phyloP scores from a whole-genome alignment of 2,113 vertebrate species.

The Falco punctatus region DNA sequence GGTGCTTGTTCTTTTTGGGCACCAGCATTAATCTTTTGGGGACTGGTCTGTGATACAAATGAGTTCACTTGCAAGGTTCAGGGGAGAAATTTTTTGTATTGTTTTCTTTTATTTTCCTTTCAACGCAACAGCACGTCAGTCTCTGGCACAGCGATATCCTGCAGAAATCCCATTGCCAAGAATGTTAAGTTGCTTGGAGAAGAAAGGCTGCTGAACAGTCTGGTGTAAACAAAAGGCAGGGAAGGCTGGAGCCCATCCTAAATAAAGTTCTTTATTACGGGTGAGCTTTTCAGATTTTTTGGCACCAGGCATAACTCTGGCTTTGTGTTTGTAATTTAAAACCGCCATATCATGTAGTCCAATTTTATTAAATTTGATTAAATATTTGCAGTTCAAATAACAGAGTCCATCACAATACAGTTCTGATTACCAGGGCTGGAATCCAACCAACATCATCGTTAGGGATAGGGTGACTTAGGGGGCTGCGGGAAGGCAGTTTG shows the following conservation, averaged over 20 bases:
- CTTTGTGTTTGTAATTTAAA: slow-evolving; percentile 53
- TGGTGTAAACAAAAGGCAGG: slow-evolving; percentile 65
- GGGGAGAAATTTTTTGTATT: not conserved
- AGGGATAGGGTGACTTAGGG: not conserved
- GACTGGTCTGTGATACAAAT: not conserved
- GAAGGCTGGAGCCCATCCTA: slow-evolving; percentile 59
- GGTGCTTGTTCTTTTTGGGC: not conserved
- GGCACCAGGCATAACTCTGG: slow-evolving; percentile 6
- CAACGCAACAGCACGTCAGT: not conserved
- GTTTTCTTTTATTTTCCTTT: slow-evolving; percentile 46
- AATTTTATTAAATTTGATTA: slow-evolving; percentile 54
- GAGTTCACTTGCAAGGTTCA: not conserved
- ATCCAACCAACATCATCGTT: not conserved
- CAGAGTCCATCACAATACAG: not conserved
- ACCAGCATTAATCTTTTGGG: not conserved
- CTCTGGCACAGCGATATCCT: slow-evolving; percentile 26
- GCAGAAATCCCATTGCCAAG: slow-evolving; percentile 50
- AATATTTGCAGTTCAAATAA: slow-evolving; percentile 36
- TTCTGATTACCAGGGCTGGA: slow-evolving; percentile 23
- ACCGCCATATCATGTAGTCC: not conserved
- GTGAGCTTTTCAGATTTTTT: slow-evolving; percentile 48
- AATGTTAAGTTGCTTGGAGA: slow-evolving; percentile 63
- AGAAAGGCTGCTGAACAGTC: slow-evolving; percentile 40
- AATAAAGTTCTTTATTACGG: slow-evolving; percentile 54
- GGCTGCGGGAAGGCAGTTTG: not conserved